Conservation (phyloP, 2,888 invertebrate genomes). For the Drosophila monieri region DNA sequence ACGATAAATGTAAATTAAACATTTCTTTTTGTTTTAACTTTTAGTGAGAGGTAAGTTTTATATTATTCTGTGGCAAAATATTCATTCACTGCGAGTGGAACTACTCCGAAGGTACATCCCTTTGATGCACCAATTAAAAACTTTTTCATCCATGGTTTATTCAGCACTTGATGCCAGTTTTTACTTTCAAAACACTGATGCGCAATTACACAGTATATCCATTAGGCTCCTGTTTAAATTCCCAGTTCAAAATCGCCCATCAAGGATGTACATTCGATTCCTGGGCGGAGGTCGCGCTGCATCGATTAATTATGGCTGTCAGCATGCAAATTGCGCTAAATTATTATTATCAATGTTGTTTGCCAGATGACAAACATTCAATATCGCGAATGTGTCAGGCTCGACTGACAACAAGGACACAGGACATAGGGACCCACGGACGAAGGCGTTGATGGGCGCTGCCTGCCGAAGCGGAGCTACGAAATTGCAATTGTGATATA, state of each 20-base stretch:
- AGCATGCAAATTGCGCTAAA: slow-evolving; percentile 72
- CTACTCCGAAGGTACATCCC: neutral
- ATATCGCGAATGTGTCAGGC: slow-evolving; percentile 38
- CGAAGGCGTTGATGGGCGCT: slow-evolving; percentile 18
- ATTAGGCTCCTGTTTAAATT: slow-evolving; percentile 7
- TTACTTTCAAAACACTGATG: neutral
- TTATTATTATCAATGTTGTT: slow-evolving; percentile 63
- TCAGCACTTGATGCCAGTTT: neutral
- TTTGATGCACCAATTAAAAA: slow-evolving; percentile 1
- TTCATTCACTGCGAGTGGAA: slow-evolving; percentile 18
- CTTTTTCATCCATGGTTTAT: neutral
- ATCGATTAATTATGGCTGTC: slow-evolving; percentile 72
- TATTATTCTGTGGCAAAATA: slow-evolving; percentile 27
- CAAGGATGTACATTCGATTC: slow-evolving; percentile 3
- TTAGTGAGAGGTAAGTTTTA: slow-evolving; percentile 4
- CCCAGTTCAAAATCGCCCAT: neutral
- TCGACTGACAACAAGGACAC: slow-evolving; percentile 28
- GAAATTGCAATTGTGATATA: slow-evolving; percentile 69
- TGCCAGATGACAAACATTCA: slow-evolving; percentile 34
- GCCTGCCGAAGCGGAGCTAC: slow-evolving; percentile 30
- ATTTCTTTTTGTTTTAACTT: slow-evolving; percentile 15
- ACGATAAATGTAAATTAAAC: slow-evolving; percentile 44
- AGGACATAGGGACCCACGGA: slow-evolving; percentile 9
- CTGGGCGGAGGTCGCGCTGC: slow-evolving; percentile 13
- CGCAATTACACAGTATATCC: neutral